These are phyloP conservation scores for Nymphalis urticae DNA, from an alignment of 2,888 invertebrate species.

Conservation along the genomic window DNA sequence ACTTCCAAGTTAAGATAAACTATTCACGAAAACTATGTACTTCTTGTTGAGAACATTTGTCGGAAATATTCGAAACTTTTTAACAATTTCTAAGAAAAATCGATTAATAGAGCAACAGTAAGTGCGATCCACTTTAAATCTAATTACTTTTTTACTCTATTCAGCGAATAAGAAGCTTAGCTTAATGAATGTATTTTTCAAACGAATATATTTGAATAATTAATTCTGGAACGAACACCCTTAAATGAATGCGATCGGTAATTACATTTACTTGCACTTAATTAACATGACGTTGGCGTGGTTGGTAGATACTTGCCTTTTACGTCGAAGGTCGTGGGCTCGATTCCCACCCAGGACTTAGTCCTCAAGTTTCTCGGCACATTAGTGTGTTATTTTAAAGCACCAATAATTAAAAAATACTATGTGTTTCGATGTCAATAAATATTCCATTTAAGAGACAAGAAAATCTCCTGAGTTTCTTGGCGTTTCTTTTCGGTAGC, in stretches of 20 bases:
- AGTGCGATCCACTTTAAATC: slow-evolving; percentile 9
- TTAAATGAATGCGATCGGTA: slow-evolving; percentile 3
- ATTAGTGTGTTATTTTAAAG: too few species aligned
- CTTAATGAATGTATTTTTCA: slow-evolving; percentile 37
- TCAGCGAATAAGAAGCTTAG: slow-evolving; percentile 36
- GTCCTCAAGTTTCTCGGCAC: too few species aligned
- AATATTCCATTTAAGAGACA: too few species aligned
- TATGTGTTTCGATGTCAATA: too few species aligned
- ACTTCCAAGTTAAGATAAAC: not conserved
- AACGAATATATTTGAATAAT: slow-evolving; percentile 45
- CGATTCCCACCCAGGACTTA: too few species aligned
- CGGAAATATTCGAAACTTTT: slow-evolving; percentile 17
- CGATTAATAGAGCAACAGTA: slow-evolving; percentile 24
- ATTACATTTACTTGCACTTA: not conserved
- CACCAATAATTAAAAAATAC: too few species aligned
- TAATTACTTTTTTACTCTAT: slow-evolving; percentile 12
- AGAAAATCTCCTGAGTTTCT: too few species aligned
- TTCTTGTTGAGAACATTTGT: not conserved
- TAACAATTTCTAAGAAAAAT: slow-evolving; percentile 22
- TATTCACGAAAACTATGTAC: not conserved
- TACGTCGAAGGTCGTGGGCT: too few species aligned
- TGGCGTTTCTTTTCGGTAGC: too few species aligned
- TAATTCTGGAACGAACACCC: slow-evolving; percentile 25
- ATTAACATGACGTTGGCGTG: not conserved
- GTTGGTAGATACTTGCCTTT: too few species aligned